Evolutionary conservation across 92 coral and sea anemone genomes (phyloP).

Genomic region (Muricea muricata): DNA sequence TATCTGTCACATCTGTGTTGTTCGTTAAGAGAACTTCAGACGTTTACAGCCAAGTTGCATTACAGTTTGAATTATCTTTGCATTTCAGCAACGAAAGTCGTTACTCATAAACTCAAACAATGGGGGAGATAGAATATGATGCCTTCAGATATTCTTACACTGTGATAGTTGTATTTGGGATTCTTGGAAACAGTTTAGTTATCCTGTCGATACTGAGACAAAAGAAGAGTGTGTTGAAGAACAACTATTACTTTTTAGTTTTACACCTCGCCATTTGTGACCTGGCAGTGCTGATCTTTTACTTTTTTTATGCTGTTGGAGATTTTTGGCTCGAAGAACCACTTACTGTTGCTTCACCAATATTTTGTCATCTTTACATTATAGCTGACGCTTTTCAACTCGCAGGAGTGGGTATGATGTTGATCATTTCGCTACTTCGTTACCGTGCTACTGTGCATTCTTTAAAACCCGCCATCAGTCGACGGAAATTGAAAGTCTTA

Average conservation of each 20-base stretch:
- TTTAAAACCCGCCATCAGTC: conserved; percentile 9
- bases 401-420: not conserved
- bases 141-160: not conserved
- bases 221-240: not conserved
- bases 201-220: not conserved
- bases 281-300: not conserved
- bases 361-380: not conserved
- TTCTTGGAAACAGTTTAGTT: not conserved
- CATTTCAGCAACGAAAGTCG: too few relatives aligned
- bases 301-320: not conserved
- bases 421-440: not conserved
- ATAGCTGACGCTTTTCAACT: not conserved
- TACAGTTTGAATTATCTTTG: too few relatives aligned
- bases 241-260: not conserved
- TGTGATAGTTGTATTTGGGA: not conserved
- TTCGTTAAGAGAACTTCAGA: too few relatives aligned
- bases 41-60: too few relatives aligned
- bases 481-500: not conserved
- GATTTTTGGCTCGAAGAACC: too few relatives aligned
- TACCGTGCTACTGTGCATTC: not conserved
- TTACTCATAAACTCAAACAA: too few relatives aligned
- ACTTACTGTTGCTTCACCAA: not conserved
- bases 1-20: too few relatives aligned
- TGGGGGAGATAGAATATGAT: too few relatives aligned
- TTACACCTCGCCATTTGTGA: conserved; percentile 6